Conservation (phyloP, 1,140 invertebrate genomes). For the Hypothenemus hampei region DNA sequence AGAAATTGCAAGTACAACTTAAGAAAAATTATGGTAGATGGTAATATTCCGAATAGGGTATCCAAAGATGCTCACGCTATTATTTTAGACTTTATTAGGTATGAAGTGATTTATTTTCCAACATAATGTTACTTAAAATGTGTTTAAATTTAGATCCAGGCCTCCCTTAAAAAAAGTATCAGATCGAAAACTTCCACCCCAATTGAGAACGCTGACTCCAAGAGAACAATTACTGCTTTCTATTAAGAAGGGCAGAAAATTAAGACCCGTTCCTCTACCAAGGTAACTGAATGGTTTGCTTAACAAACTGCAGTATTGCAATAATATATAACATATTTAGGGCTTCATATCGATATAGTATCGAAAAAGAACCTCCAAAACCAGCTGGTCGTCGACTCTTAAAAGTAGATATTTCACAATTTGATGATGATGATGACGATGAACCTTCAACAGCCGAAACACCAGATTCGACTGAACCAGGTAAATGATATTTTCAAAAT, state of each 20-base stretch:
- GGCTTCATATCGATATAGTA: slow-evolving; percentile 18
- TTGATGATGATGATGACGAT: slow-evolving; percentile 50
- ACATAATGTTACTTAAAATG: not conserved
- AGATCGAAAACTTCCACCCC: slow-evolving; percentile 75
- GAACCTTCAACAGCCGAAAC: slow-evolving; percentile 41
- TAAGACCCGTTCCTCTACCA: slow-evolving; percentile 52
- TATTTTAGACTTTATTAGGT: slow-evolving; percentile 87
- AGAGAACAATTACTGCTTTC: slow-evolving; percentile 84
- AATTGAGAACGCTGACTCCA: slow-evolving; percentile 65
- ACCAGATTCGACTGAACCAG: slow-evolving; percentile 42
- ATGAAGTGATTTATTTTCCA: slow-evolving; percentile 2
- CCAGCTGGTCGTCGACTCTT: slow-evolving; percentile 51
- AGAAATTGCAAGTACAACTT: slow-evolving; percentile 79
- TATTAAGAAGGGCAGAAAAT: slow-evolving; percentile 72
- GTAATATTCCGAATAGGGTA: slow-evolving; percentile 73
- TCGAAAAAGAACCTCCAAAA: slow-evolving; percentile 25
- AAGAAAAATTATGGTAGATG: slow-evolving; percentile 75
- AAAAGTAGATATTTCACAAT: slow-evolving; percentile 63
- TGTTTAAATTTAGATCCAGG: slow-evolving; percentile 59
- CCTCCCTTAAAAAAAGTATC: slow-evolving; percentile 91
- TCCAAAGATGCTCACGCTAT: slow-evolving; percentile 92
- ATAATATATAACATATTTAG: slow-evolving; percentile 11
- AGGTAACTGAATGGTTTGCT: slow-evolving; percentile 24
- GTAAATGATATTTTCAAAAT: too few relatives aligned
- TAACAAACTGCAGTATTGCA: too few relatives aligned